Evolutionary conservation across 2,797 vertebrate species (phyloP).

Genomic region (Synaphobranchus kaupii): DNA sequence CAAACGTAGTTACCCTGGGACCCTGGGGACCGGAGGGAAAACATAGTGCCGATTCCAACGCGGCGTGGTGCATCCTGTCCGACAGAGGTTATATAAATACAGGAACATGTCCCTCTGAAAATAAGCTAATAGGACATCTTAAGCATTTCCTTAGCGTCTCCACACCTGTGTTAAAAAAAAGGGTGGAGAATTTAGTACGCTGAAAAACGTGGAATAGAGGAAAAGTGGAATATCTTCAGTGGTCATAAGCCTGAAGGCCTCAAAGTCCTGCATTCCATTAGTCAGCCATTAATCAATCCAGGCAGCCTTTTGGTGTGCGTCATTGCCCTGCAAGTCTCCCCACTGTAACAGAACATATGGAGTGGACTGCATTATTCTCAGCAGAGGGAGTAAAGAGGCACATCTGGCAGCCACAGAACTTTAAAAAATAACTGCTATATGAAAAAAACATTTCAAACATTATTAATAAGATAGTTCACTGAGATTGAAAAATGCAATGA

Average conservation of each 20-base stretch:
- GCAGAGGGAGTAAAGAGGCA: not conserved
- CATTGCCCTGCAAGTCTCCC: not conserved
- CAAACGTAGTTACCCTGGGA: conserved; percentile 47
- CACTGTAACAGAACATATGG: not conserved
- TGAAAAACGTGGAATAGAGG: not conserved
- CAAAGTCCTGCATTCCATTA: not conserved
- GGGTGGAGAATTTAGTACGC: too few relatives aligned
- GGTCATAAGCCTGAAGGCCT: not conserved
- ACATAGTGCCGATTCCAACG: conserved; percentile 41
- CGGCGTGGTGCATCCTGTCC: conserved; percentile 46
- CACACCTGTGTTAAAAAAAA: conserved; percentile 25
- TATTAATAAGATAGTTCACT: not conserved
- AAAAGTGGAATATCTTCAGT: not conserved
- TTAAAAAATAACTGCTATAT: not conserved
- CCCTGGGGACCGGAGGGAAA: conserved; percentile 51
- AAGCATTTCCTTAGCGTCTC: conserved; percentile 29
- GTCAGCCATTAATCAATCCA: conserved; percentile 13
- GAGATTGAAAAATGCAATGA: not conserved
- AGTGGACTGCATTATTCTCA: not conserved
- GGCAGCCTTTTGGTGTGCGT: not conserved
- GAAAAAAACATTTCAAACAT: not conserved
- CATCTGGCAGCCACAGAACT: not conserved
- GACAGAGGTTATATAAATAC: conserved; percentile 44
- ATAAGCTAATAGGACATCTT: conserved; percentile 6
- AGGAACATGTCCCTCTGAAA: conserved; percentile 33